Conservation (phyloP, 2,888 invertebrate species). For the Drosophila algonquin region DNA sequence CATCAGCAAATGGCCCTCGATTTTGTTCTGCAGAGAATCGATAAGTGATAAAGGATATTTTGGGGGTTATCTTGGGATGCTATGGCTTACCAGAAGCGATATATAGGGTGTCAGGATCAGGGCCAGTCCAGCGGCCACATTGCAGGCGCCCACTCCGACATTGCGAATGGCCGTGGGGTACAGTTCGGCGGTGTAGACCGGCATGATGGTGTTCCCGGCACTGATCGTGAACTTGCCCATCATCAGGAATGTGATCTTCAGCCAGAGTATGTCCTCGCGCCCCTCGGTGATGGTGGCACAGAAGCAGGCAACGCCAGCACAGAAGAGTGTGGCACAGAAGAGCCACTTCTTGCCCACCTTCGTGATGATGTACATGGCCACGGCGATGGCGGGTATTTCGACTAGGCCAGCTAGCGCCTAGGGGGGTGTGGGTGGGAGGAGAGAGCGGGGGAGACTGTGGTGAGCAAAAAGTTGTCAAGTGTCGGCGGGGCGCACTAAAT, state of each 20-base stretch:
- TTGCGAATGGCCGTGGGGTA: constrained; percentile 90
- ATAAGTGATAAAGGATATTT: not conserved
- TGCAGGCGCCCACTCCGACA: constrained; percentile 90
- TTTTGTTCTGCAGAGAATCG: constrained; percentile 85
- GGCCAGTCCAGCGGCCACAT: constrained; percentile 90
- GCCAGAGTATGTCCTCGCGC: constrained; percentile 86
- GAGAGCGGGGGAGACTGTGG: constrained; percentile 13
- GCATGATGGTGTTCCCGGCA: constrained; percentile 91
- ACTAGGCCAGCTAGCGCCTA: constrained; percentile 89
- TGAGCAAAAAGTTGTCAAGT: constrained; percentile 40
- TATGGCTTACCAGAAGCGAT: constrained; percentile 88
- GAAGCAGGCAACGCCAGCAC: constrained; percentile 89
- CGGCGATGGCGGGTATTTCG: constrained; percentile 90
- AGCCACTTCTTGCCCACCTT: constrained; percentile 90
- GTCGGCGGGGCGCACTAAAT: constrained; percentile 68
- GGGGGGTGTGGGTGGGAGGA: constrained; percentile 5
- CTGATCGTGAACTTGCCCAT: constrained; percentile 92
- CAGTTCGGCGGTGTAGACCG: constrained; percentile 89
- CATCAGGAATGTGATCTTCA: constrained; percentile 90
- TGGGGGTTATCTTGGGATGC: too few species aligned
- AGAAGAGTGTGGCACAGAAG: constrained; percentile 88
- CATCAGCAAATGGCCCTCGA: constrained; percentile 89
- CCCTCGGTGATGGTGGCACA: constrained; percentile 86
- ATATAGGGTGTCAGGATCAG: constrained; percentile 90
- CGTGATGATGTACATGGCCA: constrained; percentile 90